These are phyloP conservation scores for Pocillopora grandis DNA, from an alignment of 92 coral and sea anemone genomes.

Conservation along the genomic window DNA sequence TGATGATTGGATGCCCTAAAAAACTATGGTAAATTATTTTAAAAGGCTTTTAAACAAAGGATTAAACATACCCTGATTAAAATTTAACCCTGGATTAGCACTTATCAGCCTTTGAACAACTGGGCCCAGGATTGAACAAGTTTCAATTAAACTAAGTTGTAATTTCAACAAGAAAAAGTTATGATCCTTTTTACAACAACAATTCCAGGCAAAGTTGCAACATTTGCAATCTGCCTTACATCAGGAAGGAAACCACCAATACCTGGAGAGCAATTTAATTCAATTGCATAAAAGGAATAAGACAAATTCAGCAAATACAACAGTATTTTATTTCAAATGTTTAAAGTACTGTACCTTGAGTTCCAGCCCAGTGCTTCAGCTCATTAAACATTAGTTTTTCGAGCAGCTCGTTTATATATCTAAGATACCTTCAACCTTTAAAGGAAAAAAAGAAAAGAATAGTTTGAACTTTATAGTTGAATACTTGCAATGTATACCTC, in stretches of 20 bases:
- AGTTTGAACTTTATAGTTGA: not conserved
- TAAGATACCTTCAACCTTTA: constrained; percentile 87
- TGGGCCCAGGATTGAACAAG: no score
- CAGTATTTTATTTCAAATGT: not conserved
- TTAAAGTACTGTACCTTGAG: constrained; percentile 58
- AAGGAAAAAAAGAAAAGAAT: not conserved
- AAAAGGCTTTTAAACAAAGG: no score
- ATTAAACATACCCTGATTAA: no score
- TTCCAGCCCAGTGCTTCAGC: constrained; percentile 78
- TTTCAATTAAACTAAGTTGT: no score
- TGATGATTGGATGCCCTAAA: no score
- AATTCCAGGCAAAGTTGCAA: constrained; percentile 95
- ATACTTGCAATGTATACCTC: no score
- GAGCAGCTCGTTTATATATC: constrained; percentile 73
- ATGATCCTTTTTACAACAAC: constrained; percentile 72
- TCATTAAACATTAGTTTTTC: constrained; percentile 97
- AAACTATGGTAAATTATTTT: no score
- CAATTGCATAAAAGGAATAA: not conserved
- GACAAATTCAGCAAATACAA: not conserved
- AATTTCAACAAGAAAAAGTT: no score
- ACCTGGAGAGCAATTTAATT: constrained; percentile 22
- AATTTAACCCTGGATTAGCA: no score
- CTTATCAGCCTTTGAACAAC: no score
- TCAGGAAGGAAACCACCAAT: constrained; percentile 98
- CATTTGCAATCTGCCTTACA: constrained; percentile 98